Evolutionary conservation across 2,888 invertebrate genomes (phyloP), one percentile per base, ranked within the genome.

Genomic region (Mythimna lalbum): DNA sequence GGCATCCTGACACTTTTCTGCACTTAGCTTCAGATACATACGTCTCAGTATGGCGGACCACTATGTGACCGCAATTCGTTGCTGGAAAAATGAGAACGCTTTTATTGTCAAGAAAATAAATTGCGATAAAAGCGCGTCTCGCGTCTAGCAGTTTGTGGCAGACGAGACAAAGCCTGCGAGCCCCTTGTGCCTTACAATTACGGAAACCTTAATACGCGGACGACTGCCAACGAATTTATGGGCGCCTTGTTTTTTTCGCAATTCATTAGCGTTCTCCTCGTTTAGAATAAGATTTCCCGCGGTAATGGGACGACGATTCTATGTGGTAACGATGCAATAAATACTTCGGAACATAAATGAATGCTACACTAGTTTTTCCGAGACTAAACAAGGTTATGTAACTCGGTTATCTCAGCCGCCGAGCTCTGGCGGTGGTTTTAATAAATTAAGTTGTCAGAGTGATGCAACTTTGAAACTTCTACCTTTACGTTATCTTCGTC

Each of bases 1-100:
- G 81, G 86, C 86, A 83, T 86, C 86, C 76, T 82, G 88, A 93
- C 93, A 92, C 89, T 92, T 92, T 90, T 91, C 90, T 90, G 92
- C 93, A 94, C 93, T 94, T 93, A 92, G 87, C 87, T 83, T 81
- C 76, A 83, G 83, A 85, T 86, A 88, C 86, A 85, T 86, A 86
- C 81, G 77, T 86, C 83, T 81, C 68, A 76, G 78, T 87, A 80
- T 73, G 62, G 73, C 63, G 78, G 82, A 84, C 83, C 87, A 87
- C 87, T 89, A 90, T 91, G 91, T 90, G 91, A 92, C 92, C 91
- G 91, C 91, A 91, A 92, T 93, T 90, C 89, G 81, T 87, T 86
- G 88, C 79, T 85, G 82, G 88, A 87, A 89, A 89, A 92, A 92
- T 92, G 89, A 83, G 88, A 86, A 84, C 89, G 87, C 88, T 91